Base-by-base conservation (phyloP, 2,797 vertebrate species). In the Sebastiscus albofasciatus region DNA sequence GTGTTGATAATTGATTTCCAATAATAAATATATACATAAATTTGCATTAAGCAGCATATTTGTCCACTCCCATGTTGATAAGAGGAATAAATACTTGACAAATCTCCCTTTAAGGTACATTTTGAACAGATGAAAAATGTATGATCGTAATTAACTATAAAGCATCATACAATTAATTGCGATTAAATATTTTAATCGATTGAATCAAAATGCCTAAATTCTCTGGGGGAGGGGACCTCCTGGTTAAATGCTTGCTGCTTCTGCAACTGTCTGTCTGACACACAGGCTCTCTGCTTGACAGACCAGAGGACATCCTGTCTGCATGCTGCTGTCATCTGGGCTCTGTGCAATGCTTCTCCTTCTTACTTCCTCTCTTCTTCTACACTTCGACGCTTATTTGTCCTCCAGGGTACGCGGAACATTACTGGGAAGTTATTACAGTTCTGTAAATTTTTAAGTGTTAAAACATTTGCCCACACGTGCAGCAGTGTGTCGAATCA, bases 291-390 rank as follows among this genome's bases (percentile, higher is more conserved):
- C 36, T 89, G 93, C 93, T 88, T 90, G 92, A 72, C 27, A 61
- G 58, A 81, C 83, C 92, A 81, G 64, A 81, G 89, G 90, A 94
- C 87, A 93, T 95, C 94, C 94, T 95, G 94, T 92, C 90, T 93
- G 62, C 72, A 70, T 14, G 69, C 76, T 78, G 84, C 81, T 84
- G 86, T 91, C 90, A 88, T 91, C 79, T 85, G 77, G 49, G 68
- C 79, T 79, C 79, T 46, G 64, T 70, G 84, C 79, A 81, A 52
- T 13, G 65, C 85, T 93, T 89, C 80, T 92, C 26, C 0, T 74
- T 89, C 77, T 87, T 70, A 93, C 89, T 94, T 94, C 92, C 93
- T 89, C 87, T 92, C 56, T 5, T 60, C 58, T 82, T 83, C 72
- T 80, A 2, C 27, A 74, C 66, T 64, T 77, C 62, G 83, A 59